phyloP scores from a whole-genome alignment of 2,888 invertebrate species.

The Ariolimax columbianus region DNA sequence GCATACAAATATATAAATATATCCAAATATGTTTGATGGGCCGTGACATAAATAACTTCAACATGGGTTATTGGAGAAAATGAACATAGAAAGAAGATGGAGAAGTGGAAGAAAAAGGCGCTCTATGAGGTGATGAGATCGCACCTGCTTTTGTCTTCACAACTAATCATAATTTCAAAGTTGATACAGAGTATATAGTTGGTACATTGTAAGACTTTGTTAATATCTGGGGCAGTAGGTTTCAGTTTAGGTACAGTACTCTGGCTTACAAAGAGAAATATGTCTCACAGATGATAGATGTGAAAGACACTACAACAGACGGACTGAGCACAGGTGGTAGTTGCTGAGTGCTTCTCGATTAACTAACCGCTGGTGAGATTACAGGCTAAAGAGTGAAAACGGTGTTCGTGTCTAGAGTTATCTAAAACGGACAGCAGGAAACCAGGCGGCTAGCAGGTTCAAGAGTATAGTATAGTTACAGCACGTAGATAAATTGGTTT shows the following conservation, averaged over 20 bases:
- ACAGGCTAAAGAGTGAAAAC: not conserved
- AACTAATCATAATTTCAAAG: too few relatives aligned
- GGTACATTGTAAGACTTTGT: too few relatives aligned
- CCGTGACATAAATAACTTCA: too few relatives aligned
- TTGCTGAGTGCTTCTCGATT: not conserved
- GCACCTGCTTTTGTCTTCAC: too few relatives aligned
- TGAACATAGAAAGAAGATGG: too few relatives aligned
- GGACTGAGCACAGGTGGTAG: not conserved
- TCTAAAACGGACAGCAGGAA: constrained; percentile 14
- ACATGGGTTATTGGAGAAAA: too few relatives aligned
- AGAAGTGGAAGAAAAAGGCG: too few relatives aligned
- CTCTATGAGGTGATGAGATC: too few relatives aligned
- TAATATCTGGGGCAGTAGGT: not conserved
- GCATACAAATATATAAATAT: too few relatives aligned
- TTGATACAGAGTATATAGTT: too few relatives aligned
- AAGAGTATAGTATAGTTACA: constrained; percentile 1
- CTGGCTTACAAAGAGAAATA: not conserved
- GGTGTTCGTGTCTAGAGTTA: constrained; percentile 22
- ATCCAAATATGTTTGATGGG: too few relatives aligned
- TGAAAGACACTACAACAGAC: not conserved
- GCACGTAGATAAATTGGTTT: not conserved
- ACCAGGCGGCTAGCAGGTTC: constrained; percentile 15
- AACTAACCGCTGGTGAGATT: not conserved
- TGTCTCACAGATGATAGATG: not conserved
- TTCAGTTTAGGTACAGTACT: not conserved